Evolutionary conservation across 2,888 invertebrate species (phyloP).

Genomic region (Callyntrura sp.): DNA sequence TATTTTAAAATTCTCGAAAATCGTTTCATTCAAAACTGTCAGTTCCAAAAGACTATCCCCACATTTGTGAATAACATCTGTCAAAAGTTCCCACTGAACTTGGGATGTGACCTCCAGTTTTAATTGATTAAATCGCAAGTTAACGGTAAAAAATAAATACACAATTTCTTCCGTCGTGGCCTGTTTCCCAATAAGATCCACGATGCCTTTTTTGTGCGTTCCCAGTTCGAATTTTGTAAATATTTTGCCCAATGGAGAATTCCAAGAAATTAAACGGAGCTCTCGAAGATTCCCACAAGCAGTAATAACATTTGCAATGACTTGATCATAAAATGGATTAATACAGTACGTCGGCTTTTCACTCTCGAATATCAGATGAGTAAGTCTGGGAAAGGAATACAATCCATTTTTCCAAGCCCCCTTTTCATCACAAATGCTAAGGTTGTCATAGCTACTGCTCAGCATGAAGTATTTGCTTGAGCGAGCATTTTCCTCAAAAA

Average conservation of each 20-base stretch:
- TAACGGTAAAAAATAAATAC: slow-evolving; percentile 47
- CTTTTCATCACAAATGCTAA: slow-evolving; percentile 46
- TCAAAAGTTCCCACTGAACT: slow-evolving; percentile 47
- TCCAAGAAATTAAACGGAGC: slow-evolving; percentile 71
- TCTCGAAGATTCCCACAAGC: slow-evolving; percentile 63
- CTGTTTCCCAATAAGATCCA: slow-evolving; percentile 12
- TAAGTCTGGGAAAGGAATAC: slow-evolving; percentile 61
- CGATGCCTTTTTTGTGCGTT: not conserved
- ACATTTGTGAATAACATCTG: slow-evolving; percentile 62
- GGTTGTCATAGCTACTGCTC: slow-evolving; percentile 4
- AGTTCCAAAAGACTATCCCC: slow-evolving; percentile 60
- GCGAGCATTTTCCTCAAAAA: slow-evolving; percentile 47
- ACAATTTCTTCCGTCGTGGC: slow-evolving; percentile 39
- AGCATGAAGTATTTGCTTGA: not conserved
- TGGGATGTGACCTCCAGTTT: slow-evolving; percentile 52
- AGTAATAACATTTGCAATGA: slow-evolving; percentile 67
- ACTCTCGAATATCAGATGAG: slow-evolving; percentile 68
- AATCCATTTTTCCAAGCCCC: slow-evolving; percentile 60
- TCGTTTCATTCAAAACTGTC: slow-evolving; percentile 54
- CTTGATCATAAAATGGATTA: slow-evolving; percentile 62
- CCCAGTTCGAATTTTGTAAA: slow-evolving; percentile 41
- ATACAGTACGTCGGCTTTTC: slow-evolving; percentile 57
- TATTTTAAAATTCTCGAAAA: slow-evolving; percentile 56
- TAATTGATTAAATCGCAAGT: slow-evolving; percentile 46
- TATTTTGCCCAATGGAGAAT: slow-evolving; percentile 67